These are phyloP conservation scores for Ethmia dodecea DNA, from an alignment of 2,888 invertebrate genomes.

Conservation along the genomic window DNA sequence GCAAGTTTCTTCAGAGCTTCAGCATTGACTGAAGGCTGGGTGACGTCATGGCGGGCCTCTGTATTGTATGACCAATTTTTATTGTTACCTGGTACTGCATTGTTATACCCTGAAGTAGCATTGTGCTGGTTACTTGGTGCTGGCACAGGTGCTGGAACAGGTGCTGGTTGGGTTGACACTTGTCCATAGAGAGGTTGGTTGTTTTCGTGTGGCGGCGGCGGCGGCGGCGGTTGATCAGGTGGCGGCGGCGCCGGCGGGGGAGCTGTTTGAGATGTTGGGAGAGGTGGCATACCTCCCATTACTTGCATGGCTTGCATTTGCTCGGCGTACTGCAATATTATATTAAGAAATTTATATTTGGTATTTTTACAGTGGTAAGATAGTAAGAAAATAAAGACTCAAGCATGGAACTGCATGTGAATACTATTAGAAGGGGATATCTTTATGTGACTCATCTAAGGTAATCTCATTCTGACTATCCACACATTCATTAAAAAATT, in stretches of 20 bases:
- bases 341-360: neutral
- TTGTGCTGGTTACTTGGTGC: conserved; percentile 13
- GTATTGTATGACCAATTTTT: conserved; percentile 36
- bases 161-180: conserved; percentile 22
- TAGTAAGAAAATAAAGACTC: no score
- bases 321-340: conserved; percentile 30
- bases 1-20: conserved; percentile 61
- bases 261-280: conserved; percentile 28
- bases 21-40: conserved; percentile 32
- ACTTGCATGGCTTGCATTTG: conserved; percentile 56
- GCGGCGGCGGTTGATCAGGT: conserved; percentile 41
- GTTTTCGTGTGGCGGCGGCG: conserved; percentile 61
- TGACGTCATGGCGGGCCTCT: conserved; percentile 20
- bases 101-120: conserved; percentile 22
- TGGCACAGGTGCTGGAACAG: conserved; percentile 23
- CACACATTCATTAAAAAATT: no score
- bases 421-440: no score
- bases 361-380: neutral
- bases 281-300: conserved; percentile 32
- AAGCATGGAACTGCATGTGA: no score
- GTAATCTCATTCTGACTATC: no score
- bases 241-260: conserved; percentile 36
- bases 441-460: no score
- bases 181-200: conserved; percentile 53
- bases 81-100: conserved; percentile 41